Evolutionary conservation across 2,113 vertebrate species (phyloP).

Genomic region (Gambusia holbrooki): DNA sequence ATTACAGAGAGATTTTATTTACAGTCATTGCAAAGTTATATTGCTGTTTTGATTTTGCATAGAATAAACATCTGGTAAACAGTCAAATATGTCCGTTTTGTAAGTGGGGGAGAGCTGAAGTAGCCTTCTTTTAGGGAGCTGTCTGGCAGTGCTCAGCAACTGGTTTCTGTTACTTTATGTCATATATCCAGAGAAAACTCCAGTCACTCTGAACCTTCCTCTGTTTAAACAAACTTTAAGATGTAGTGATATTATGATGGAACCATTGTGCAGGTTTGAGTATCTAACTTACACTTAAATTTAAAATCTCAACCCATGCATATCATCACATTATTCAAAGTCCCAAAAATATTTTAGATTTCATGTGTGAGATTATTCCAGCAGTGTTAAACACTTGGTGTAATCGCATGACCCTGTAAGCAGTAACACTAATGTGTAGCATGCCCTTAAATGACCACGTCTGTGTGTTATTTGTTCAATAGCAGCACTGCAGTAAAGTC

Average conservation of each 20-base stretch:
- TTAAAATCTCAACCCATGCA: too few relatives aligned
- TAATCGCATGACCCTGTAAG: background rate
- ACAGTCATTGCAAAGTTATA: background rate
- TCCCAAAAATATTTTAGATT: background rate
- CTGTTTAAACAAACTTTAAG: background rate
- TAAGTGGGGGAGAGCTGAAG: background rate
- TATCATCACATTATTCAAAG: background rate
- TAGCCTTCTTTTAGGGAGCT: background rate
- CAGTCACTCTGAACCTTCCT: background rate
- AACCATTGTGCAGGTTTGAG: background rate
- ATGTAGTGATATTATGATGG: background rate
- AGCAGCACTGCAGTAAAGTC: too few relatives aligned
- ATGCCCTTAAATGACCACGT: background rate
- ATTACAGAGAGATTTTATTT: too few relatives aligned
- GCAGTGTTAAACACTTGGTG: background rate
- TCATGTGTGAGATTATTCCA: background rate
- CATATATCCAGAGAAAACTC: background rate
- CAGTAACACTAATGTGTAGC: background rate
- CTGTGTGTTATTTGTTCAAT: too few relatives aligned
- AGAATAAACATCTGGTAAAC: background rate
- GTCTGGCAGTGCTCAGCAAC: background rate
- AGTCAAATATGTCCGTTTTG: background rate
- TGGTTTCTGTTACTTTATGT: background rate
- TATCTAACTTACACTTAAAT: background rate
- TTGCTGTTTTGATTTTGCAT: background rate